Conservation (phyloP, 2,888 invertebrate genomes). For the Tridacna crocea region DNA sequence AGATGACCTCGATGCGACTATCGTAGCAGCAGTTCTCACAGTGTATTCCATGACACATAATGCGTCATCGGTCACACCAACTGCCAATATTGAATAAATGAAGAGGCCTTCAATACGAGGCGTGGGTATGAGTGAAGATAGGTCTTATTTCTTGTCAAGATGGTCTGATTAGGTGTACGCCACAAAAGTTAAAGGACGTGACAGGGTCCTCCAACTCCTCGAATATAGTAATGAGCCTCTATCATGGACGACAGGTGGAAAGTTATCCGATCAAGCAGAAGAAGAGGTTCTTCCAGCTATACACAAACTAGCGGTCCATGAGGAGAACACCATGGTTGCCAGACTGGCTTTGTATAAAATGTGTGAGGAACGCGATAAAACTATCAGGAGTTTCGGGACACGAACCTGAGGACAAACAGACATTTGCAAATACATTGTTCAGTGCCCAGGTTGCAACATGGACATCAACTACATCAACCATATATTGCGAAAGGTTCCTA, state of each 20-base stretch:
- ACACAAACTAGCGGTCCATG: constrained; percentile 41
- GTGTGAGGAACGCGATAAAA: constrained; percentile 61
- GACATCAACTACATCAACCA: constrained; percentile 29
- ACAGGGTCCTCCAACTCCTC: constrained; percentile 57
- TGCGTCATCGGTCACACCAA: background rate
- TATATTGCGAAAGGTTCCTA: constrained; percentile 41
- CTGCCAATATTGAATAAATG: constrained; percentile 35
- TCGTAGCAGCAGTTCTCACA: no score
- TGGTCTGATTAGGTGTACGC: constrained; percentile 62
- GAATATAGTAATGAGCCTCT: constrained; percentile 65
- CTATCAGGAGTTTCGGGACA: constrained; percentile 56
- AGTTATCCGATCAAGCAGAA: constrained; percentile 40
- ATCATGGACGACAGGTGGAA: constrained; percentile 50
- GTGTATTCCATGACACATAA: no score
- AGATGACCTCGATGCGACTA: no score
- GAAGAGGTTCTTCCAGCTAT: constrained; percentile 45
- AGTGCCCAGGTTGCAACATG: constrained; percentile 32
- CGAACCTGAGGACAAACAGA: constrained; percentile 57
- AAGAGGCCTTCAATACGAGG: constrained; percentile 39
- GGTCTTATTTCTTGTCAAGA: constrained; percentile 50
- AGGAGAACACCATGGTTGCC: no score
- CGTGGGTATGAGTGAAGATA: constrained; percentile 45
- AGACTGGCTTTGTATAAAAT: constrained; percentile 60
- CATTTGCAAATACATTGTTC: constrained; percentile 58
- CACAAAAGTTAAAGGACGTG: constrained; percentile 55